A percentile compares a stretch with the other conserved stretches of the same genome.
Evolutionary conservation across 2,113 vertebrate species (phyloP).

Genomic region (Girardinichthys multiradiatus): DNA sequence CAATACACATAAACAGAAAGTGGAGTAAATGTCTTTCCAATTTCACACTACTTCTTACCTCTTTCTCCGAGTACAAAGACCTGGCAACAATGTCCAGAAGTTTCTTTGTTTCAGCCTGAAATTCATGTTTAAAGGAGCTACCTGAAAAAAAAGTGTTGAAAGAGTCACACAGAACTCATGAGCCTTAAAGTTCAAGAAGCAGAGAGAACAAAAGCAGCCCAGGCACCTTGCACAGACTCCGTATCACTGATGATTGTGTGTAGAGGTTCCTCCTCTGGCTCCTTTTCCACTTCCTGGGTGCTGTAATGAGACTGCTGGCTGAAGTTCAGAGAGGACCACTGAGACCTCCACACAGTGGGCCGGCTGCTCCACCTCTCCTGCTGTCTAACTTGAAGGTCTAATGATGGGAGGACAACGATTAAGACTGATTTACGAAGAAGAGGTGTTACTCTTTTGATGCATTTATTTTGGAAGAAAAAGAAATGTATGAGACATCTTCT

Average conservation of each 20-base stretch:
- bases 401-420: slow-evolving; percentile 34
- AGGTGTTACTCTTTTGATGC: neutral
- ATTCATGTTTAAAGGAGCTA: slow-evolving; percentile 88
- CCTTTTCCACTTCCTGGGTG: slow-evolving; percentile 83
- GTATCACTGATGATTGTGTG: slow-evolving; percentile 88
- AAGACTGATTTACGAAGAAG: neutral
- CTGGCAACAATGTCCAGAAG: slow-evolving; percentile 95
- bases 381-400: slow-evolving; percentile 54
- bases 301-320: slow-evolving; percentile 78
- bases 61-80: slow-evolving; percentile 97
- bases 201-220: neutral
- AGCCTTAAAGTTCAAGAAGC: neutral
- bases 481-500: too few relatives aligned
- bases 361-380: slow-evolving; percentile 19
- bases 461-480: neutral
- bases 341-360: slow-evolving; percentile 26
- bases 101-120: slow-evolving; percentile 97
- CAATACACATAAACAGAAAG: neutral
- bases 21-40: neutral
- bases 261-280: slow-evolving; percentile 73
- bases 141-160: slow-evolving; percentile 75
- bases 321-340: slow-evolving; percentile 20
- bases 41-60: slow-evolving; percentile 82
- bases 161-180: neutral
- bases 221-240: slow-evolving; percentile 86